Conservation (phyloP, 1,140 invertebrate genomes). For the Drepana arcuata region DNA sequence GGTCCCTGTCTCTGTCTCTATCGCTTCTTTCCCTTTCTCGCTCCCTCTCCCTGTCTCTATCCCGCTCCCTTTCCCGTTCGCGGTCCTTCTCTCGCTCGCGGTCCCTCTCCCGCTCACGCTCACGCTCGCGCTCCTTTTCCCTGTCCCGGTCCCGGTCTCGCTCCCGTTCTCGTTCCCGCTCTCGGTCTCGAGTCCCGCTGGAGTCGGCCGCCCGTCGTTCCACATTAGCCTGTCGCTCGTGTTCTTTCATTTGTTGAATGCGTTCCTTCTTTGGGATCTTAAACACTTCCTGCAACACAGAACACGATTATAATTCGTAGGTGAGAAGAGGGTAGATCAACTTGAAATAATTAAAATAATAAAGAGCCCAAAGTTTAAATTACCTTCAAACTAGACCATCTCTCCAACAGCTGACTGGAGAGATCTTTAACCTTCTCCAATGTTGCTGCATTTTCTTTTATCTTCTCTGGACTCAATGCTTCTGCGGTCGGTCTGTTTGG, state of each 20-base stretch:
- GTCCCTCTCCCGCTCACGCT: constrained; percentile 27
- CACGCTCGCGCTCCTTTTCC: constrained; percentile 39
- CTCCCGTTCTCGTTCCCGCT: constrained; percentile 25
- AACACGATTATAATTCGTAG: too few species aligned
- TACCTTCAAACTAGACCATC: constrained; percentile 89
- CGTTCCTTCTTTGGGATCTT: constrained; percentile 96
- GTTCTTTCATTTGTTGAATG: constrained; percentile 93
- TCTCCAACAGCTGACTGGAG: constrained; percentile 77
- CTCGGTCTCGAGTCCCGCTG: constrained; percentile 46
- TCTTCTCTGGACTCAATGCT: constrained; percentile 25
- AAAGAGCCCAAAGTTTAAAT: constrained; percentile 7
- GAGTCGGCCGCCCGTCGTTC: constrained; percentile 55
- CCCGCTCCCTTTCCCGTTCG: constrained; percentile 33
- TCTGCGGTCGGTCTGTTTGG: constrained; percentile 30
- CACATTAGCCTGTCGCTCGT: constrained; percentile 86
- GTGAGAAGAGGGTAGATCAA: too few species aligned
- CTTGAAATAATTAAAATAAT: too few species aligned
- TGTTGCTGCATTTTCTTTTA: constrained; percentile 34
- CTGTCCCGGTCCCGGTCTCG: constrained; percentile 34
- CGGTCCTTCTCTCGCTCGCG: constrained; percentile 32
- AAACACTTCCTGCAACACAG: constrained; percentile 80
- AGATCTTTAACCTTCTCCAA: constrained; percentile 71
- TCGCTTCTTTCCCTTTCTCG: constrained; percentile 33
- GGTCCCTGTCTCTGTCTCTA: constrained; percentile 33
- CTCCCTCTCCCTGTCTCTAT: constrained; percentile 35